Conservation (phyloP, 1,140 invertebrate species). For the Cryptotermes secundus region DNA sequence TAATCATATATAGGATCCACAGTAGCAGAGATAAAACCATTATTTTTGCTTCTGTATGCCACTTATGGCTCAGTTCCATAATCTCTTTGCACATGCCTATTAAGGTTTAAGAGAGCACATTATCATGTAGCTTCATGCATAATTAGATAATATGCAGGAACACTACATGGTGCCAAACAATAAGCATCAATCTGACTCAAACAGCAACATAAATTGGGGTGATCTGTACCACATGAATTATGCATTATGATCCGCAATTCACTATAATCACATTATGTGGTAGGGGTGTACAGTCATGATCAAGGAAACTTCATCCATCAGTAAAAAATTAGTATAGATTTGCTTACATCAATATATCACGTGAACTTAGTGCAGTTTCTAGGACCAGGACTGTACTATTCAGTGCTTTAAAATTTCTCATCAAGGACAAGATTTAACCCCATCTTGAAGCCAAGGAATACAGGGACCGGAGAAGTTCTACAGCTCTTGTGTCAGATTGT, state of each 20-base stretch:
- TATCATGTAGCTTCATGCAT: too few species aligned
- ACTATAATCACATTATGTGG: background rate
- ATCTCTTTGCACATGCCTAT: too few species aligned
- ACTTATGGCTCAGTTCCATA: too few species aligned
- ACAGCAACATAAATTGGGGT: background rate
- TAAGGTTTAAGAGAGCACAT: too few species aligned
- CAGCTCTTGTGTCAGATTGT: constrained; percentile 55
- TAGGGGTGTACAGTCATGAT: background rate
- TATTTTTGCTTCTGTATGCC: too few species aligned
- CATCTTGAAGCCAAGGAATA: constrained; percentile 79
- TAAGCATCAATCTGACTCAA: too few species aligned
- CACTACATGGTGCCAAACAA: too few species aligned
- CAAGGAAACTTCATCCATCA: background rate
- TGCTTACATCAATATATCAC: background rate
- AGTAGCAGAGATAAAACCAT: too few species aligned
- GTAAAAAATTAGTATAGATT: background rate
- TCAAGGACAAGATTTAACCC: constrained; percentile 50
- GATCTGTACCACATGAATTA: background rate
- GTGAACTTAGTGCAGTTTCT: background rate
- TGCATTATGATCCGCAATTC: background rate
- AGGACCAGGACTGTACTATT: background rate
- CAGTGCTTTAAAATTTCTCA: background rate
- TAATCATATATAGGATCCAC: too few species aligned
- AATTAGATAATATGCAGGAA: too few species aligned
- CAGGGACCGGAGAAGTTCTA: constrained; percentile 77